These are phyloP conservation scores for Nesogale talazaci DNA, from an alignment of 2,113 vertebrate species.

Conservation along the genomic window DNA sequence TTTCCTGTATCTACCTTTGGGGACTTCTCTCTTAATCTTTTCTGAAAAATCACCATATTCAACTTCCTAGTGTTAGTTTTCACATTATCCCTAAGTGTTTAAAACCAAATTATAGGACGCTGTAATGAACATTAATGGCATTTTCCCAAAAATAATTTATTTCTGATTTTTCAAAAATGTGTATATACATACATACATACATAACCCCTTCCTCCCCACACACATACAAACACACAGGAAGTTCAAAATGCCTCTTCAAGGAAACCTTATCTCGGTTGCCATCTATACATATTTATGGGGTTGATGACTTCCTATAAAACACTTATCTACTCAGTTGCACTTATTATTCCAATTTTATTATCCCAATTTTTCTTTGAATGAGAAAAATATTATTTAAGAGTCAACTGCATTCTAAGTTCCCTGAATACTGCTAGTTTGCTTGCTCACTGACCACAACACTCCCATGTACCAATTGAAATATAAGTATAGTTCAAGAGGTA, in stretches of 20 bases:
- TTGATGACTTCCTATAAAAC: conserved; percentile 54
- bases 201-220: too few relatives aligned
- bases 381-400: conserved; percentile 51
- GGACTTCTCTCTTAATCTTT: background rate
- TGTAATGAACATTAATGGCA: conserved; percentile 8
- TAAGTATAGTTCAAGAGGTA: conserved; percentile 50
- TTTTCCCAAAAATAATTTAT: conserved; percentile 31
- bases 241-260: background rate
- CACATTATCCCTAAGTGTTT: background rate
- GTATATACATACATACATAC: background rate
- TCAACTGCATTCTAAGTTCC: conserved; percentile 50
- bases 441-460: conserved; percentile 15
- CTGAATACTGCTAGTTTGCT: conserved; percentile 42
- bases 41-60: background rate
- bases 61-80: background rate
- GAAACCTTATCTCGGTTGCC: background rate
- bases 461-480: conserved; percentile 53
- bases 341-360: conserved; percentile 56
- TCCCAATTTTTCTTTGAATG: conserved; percentile 64
- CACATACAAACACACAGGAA: background rate
- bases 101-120: background rate
- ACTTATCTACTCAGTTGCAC: conserved; percentile 46
- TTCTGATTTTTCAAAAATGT: background rate
- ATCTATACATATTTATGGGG: conserved; percentile 11
- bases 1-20: background rate